These are phyloP conservation scores for Neolamprologus brichardi DNA, from an alignment of 2,113 vertebrate species.

Conservation along the genomic window DNA sequence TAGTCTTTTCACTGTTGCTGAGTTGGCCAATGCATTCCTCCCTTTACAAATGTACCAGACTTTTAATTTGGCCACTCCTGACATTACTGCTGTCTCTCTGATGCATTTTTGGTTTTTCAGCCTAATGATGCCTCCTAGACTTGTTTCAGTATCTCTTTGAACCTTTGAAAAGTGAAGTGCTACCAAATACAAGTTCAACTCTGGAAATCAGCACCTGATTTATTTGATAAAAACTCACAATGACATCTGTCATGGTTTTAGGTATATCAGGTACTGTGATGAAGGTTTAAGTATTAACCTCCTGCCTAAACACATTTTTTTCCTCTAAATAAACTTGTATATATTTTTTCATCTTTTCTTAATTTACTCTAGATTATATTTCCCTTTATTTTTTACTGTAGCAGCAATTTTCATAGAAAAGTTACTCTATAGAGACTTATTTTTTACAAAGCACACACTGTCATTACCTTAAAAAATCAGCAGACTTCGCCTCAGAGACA, in stretches of 20 bases:
- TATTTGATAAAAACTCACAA: not conserved
- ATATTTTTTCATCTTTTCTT: not conserved
- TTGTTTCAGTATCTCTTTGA: not conserved
- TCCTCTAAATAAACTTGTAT: not conserved
- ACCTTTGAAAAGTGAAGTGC: not conserved
- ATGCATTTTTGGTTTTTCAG: not conserved
- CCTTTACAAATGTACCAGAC: not conserved
- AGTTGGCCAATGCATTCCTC: not conserved
- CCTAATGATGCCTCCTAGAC: not conserved
- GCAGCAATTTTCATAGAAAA: not conserved
- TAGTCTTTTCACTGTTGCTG: not conserved
- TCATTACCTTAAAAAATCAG: not conserved
- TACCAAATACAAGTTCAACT: not conserved
- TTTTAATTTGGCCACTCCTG: not conserved
- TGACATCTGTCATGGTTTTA: not conserved
- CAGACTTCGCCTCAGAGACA: not conserved
- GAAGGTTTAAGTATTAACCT: not conserved
- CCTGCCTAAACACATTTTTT: not conserved
- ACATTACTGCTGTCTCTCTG: not conserved
- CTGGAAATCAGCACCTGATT: not conserved
- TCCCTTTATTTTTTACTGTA: not conserved
- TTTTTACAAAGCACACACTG: not conserved
- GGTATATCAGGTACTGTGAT: not conserved
- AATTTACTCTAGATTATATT: not conserved
- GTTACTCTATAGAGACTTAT: not conserved